phyloP scores from a whole-genome alignment of 1,140 invertebrate genomes.

The Drosophila sechellia region DNA sequence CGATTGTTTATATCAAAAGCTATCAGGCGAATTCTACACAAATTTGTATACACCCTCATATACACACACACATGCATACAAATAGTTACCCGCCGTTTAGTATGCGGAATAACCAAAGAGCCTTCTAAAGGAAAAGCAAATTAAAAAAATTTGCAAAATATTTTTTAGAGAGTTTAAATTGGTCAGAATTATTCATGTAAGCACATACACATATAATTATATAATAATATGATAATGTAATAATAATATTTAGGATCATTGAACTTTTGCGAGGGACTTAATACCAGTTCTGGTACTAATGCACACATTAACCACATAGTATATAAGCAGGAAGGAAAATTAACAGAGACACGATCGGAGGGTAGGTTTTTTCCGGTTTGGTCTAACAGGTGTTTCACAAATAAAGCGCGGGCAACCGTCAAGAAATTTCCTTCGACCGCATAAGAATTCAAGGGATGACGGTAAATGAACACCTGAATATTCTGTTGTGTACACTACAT shows the following conservation, averaged over 20 bases:
- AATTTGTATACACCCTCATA: not conserved
- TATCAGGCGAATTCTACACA: constrained; percentile 43
- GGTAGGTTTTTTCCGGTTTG: constrained; percentile 46
- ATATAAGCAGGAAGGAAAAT: constrained; percentile 13
- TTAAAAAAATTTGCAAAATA: not conserved
- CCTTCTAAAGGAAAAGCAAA: not conserved
- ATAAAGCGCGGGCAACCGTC: constrained; percentile 42
- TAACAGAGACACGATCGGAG: constrained; percentile 27
- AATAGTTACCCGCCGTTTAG: not conserved
- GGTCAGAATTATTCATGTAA: too few species aligned
- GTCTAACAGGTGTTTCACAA: constrained; percentile 64
- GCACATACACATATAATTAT: too few species aligned
- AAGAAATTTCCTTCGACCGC: constrained; percentile 39
- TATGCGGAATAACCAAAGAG: not conserved
- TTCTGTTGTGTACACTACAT: not conserved
- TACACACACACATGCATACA: not conserved
- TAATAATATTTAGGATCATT: not conserved
- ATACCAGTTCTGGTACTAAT: not conserved
- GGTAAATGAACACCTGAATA: not conserved
- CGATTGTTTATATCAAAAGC: constrained; percentile 70
- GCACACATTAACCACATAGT: constrained; percentile 1
- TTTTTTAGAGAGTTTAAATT: too few species aligned
- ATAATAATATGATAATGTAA: not conserved
- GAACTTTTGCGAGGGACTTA: constrained; percentile 1
- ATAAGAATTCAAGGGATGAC: constrained; percentile 11